A percentile compares a stretch with the other conserved stretches of the same genome.
These are phyloP conservation scores for Parochlus steinenii DNA, from an alignment of 2,888 invertebrate species.

Conservation along the genomic window DNA sequence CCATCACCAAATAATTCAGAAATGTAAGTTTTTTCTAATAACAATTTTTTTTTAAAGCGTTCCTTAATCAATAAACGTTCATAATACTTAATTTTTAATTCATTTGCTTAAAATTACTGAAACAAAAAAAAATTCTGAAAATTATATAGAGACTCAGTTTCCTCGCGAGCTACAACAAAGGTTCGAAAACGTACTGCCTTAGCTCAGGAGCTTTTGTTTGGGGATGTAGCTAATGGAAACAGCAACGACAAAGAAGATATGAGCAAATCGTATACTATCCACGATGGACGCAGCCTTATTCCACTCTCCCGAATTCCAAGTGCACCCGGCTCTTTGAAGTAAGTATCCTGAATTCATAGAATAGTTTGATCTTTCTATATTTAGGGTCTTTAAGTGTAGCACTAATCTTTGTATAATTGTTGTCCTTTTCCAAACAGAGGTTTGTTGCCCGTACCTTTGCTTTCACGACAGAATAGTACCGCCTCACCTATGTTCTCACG, in stretches of 20 bases:
- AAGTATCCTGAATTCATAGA: constrained; percentile 16
- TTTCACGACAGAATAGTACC: constrained; percentile 18
- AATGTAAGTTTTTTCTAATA: too few relatives aligned
- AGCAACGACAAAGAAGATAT: constrained; percentile 21
- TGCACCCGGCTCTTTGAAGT: constrained; percentile 63
- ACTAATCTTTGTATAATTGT: too few relatives aligned
- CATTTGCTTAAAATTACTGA: neutral
- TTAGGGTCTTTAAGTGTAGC: neutral
- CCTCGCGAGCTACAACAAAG: constrained; percentile 31
- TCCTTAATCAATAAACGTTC: constrained; percentile 22
- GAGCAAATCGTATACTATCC: constrained; percentile 22
- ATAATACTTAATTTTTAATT: constrained; percentile 26
- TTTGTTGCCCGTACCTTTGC: constrained; percentile 11
- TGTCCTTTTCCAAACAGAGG: too few relatives aligned
- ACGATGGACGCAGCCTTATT: constrained; percentile 18
- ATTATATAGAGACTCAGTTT: neutral
- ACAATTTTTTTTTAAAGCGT: too few relatives aligned
- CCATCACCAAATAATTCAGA: constrained; percentile 40
- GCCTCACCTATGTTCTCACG: constrained; percentile 20
- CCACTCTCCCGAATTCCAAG: constrained; percentile 49
- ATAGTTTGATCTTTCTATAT: neutral
- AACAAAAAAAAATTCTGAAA: neutral
- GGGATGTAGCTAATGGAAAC: constrained; percentile 24
- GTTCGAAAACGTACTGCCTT: constrained; percentile 43
- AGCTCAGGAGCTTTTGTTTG: constrained; percentile 53